These are phyloP conservation scores for Octodonta nipae DNA, from an alignment of 2,888 invertebrate species.

Conservation along the genomic window DNA sequence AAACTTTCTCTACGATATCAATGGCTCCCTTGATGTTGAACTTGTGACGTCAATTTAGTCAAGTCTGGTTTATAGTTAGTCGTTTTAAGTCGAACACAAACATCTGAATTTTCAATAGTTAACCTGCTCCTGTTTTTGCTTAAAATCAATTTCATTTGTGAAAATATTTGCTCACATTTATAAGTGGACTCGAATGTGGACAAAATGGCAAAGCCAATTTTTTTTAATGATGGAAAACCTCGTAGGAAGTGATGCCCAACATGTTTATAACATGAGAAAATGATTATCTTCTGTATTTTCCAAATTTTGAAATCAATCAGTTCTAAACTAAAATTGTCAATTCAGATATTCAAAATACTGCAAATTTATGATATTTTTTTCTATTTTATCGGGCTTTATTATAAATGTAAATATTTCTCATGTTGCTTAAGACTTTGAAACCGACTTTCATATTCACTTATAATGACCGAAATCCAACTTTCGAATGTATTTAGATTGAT, in stretches of 20 bases:
- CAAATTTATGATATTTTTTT: constrained; percentile 6
- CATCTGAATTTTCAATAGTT: constrained; percentile 11
- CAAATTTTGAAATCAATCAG: constrained; percentile 3
- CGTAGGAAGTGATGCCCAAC: constrained; percentile 11
- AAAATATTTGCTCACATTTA: constrained; percentile 8
- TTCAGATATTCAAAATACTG: constrained; percentile 2
- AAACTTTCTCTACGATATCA: constrained; percentile 4
- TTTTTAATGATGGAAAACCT: constrained; percentile 13
- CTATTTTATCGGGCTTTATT: constrained; percentile 5
- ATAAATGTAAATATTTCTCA: constrained; percentile 2
- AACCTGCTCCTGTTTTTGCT: constrained; percentile 1
- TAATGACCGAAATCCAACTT: constrained; percentile 5
- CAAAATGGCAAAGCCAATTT: constrained; percentile 14
- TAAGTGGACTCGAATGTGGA: constrained; percentile 10
- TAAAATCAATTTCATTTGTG: constrained; percentile 4
- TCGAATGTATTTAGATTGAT: constrained; percentile 5
- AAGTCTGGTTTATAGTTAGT: constrained; percentile 1
- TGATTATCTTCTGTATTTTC: constrained; percentile 6
- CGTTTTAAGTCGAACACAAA: constrained; percentile 12
- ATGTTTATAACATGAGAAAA: constrained; percentile 1
- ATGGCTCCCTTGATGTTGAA: constrained; percentile 7
- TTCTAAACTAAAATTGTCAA: constrained; percentile 1
- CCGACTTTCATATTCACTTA: constrained; percentile 5
- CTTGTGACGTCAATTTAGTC: constrained; percentile 8
- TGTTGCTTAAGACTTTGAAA: constrained; percentile 4